A percentile compares a stretch with the other conserved stretches of the same genome.
Evolutionary conservation across 2,113 vertebrate species (phyloP).

Genomic region (Pseudorectes ferrugineus): DNA sequence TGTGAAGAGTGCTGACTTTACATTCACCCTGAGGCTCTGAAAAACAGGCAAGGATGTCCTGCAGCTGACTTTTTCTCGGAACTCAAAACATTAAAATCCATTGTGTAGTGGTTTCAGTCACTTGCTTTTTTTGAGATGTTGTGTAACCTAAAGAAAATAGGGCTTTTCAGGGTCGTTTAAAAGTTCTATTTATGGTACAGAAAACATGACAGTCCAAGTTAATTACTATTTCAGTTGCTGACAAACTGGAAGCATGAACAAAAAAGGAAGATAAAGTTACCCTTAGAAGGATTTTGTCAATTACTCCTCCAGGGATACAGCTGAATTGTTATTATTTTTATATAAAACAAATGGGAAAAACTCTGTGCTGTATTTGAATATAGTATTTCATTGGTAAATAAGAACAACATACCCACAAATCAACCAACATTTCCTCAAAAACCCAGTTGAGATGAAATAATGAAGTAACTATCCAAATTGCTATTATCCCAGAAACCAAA

Average conservation of each 20-base stretch:
- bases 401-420: constrained; percentile 21
- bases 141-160: constrained; percentile 29
- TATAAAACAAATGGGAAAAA: neutral
- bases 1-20: neutral
- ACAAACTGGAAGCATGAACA: neutral
- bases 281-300: neutral
- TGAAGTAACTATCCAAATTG: constrained; percentile 14
- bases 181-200: constrained; percentile 20
- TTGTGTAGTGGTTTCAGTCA: neutral
- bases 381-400: constrained; percentile 27
- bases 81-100: neutral
- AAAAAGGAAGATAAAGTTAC: neutral
- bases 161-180: neutral
- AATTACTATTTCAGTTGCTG: constrained; percentile 30
- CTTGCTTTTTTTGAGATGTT: neutral
- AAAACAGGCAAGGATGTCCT: neutral
- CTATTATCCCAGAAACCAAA: constrained; percentile 3
- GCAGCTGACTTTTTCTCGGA: neutral
- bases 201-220: constrained; percentile 3
- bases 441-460: constrained; percentile 15
- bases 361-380: neutral
- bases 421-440: constrained; percentile 36
- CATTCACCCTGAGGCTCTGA: neutral
- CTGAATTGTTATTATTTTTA: neutral
- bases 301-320: neutral